Conservation (phyloP, 2,797 vertebrate species). For the Channa striata region DNA sequence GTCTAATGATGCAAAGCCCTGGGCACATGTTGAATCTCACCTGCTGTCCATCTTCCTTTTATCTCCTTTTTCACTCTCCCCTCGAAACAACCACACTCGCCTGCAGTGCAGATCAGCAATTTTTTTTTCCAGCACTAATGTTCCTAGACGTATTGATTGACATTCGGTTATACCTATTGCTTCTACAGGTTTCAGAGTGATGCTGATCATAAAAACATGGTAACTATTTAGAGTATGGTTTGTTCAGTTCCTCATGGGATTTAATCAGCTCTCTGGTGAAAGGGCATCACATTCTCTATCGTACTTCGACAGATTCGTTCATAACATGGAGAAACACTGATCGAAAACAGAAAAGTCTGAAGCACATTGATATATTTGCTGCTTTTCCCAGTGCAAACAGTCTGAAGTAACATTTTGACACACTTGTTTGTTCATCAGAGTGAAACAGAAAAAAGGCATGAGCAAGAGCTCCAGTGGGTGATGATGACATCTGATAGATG, state of each 20-base stretch:
- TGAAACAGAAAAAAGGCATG: too few species aligned
- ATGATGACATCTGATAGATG: slow-evolving; percentile 59
- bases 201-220: neutral
- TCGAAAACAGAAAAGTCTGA: too few species aligned
- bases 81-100: neutral
- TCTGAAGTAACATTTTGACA: too few species aligned
- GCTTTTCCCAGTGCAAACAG: too few species aligned
- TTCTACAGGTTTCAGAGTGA: slow-evolving; percentile 1
- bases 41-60: slow-evolving; percentile 30
- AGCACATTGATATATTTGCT: too few species aligned
- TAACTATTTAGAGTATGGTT: neutral
- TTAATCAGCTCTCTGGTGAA: neutral
- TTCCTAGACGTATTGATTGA: neutral
- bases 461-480: slow-evolving; percentile 22
- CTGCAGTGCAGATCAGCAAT: neutral
- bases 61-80: neutral
- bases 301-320: too few species aligned
- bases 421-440: too few species aligned
- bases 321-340: neutral
- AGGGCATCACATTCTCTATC: too few species aligned
- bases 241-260: neutral
- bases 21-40: slow-evolving; percentile 60
- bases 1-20: slow-evolving; percentile 40
- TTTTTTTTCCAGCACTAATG: slow-evolving; percentile 1
- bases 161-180: slow-evolving; percentile 1